These are phyloP conservation scores for Xylota segnis DNA, from an alignment of 2,888 invertebrate species.

Conservation along the genomic window DNA sequence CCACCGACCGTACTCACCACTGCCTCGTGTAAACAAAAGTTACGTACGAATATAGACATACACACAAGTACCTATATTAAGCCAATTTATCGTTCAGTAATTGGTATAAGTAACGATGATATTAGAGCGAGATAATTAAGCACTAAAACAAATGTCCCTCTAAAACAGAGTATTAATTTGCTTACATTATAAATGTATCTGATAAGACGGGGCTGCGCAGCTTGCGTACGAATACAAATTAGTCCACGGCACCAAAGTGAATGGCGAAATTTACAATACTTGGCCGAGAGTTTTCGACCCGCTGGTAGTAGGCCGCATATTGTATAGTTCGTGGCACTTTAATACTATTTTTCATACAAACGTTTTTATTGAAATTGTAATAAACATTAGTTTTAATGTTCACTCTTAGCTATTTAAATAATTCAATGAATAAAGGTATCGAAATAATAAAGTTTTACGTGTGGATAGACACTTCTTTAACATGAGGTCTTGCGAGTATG, in stretches of 20 bases:
- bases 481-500: not conserved
- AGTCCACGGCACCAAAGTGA: slow-evolving; percentile 39
- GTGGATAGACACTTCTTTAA: not conserved
- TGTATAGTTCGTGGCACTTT: not conserved
- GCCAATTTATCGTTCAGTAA: slow-evolving; percentile 38
- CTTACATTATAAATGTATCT: slow-evolving; percentile 56
- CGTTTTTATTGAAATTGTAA: not conserved
- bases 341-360: not conserved
- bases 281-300: not conserved
- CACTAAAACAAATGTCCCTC: slow-evolving; percentile 42
- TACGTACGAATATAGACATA: not conserved
- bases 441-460: not conserved
- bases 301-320: not conserved
- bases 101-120: slow-evolving; percentile 46
- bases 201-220: slow-evolving; percentile 31
- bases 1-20: not conserved
- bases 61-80: not conserved
- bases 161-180: slow-evolving; percentile 55
- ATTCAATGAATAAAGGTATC: slow-evolving; percentile 4
- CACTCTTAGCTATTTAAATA: slow-evolving; percentile 1
- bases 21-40: not conserved
- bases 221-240: slow-evolving; percentile 46
- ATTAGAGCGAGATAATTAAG: slow-evolving; percentile 44
- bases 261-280: slow-evolving; percentile 40
- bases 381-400: slow-evolving; percentile 9